Base-by-base conservation (phyloP, 2,888 invertebrate species). In the Melieria crassipennis region DNA sequence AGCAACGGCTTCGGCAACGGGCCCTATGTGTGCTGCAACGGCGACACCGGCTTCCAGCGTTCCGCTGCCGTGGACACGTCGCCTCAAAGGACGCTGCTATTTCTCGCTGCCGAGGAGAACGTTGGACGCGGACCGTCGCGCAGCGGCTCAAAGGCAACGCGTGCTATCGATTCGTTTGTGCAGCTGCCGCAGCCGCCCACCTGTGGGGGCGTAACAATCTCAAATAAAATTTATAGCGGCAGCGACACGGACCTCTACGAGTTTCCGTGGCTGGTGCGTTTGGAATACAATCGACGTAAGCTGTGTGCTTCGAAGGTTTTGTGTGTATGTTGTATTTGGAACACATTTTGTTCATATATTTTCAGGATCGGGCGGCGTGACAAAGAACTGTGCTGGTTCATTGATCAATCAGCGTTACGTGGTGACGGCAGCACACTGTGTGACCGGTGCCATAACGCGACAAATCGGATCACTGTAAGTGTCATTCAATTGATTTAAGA, bases 241-340 rank as follows among this genome's bases (percentile, higher is more conserved):
- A 85, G 86, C 30, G 82, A 85, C 71, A 86, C 91, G 0, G 89
- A 89, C 0, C 82, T 92, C 0, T 89, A 90, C 72, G 92, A 92
- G 77, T 91, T 91, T 77, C 92, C 92, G 0, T 92, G 92, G 92
- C 90, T 92, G 89, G 89, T 88, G 0, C 83, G 92, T n/a, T 78
- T 92, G 42, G 89, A 90, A 80, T 92, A 92, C 78, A 88, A 78
- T 68, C 73, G 79, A 56, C 75, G 89, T 80, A 75, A 76, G 79
- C 75, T 5, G 9, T 5, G 6, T 43, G 47, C 11, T 30, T 5
- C 16, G 9, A 47, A 10, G 30, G 30, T 30, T 30, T 30, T 30
- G 30, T 30, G 30, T 30, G 30, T 1, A 2, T n/a, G 30, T 30
- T 30, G 30, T 30, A 30, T 30, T 1, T 30, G 30, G 30, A 30